phyloP scores from a whole-genome alignment of 2,888 invertebrate species.

The Drosophila kambysellisi region DNA sequence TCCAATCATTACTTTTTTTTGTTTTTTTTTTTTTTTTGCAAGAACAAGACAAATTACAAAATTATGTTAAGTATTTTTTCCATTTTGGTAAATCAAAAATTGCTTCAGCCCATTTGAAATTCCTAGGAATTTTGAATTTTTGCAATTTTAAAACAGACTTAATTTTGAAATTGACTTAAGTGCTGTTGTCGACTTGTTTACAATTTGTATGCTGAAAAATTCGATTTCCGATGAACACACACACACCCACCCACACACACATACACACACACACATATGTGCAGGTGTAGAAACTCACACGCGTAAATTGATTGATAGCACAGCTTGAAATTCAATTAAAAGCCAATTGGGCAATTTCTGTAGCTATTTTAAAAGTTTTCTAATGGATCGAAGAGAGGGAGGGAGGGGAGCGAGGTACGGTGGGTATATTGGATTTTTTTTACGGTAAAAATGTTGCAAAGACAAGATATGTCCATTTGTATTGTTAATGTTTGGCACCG shows the following conservation, averaged over 20 bases:
- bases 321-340: constrained; percentile 57
- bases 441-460: neutral
- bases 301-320: constrained; percentile 34
- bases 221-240: constrained; percentile 9
- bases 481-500: constrained; percentile 12
- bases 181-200: neutral
- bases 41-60: no score
- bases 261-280: neutral
- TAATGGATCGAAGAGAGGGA: neutral
- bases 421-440: neutral
- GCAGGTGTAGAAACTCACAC: neutral
- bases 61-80: no score
- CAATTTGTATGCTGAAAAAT: neutral
- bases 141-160: neutral
- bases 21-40: no score
- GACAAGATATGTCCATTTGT: constrained; percentile 52
- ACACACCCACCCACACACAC: neutral
- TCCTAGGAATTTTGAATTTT: neutral
- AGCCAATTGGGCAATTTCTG: constrained; percentile 56
- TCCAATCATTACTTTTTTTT: no score
- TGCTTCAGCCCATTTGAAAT: no score
- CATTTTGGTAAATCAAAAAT: no score
- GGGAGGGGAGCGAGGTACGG: fast-evolving
- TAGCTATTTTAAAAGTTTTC: neutral
- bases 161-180: neutral